phyloP scores from a whole-genome alignment of 2,113 vertebrate genomes.

The Chinchilla lanigera region DNA sequence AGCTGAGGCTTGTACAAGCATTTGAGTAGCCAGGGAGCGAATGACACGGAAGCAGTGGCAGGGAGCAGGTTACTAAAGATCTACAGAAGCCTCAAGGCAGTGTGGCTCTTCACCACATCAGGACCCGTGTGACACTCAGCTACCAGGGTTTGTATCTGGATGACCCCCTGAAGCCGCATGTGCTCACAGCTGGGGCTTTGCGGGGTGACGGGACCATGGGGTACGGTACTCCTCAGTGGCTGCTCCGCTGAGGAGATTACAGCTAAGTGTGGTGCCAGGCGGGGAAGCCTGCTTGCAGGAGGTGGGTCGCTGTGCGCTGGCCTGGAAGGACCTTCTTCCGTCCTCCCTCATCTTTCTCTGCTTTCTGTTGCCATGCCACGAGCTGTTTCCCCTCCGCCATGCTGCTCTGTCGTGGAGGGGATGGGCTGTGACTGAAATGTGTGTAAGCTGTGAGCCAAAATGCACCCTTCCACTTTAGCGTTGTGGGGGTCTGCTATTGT shows the following conservation, averaged over 20 bases:
- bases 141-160: background rate
- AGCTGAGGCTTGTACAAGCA: background rate
- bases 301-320: background rate
- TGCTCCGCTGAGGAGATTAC: background rate
- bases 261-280: background rate
- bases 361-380: background rate
- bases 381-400: background rate
- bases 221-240: too few relatives aligned
- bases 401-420: background rate
- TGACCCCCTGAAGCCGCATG: background rate
- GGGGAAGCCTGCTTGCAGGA: background rate
- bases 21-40: background rate
- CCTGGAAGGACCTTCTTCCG: background rate
- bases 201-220: background rate
- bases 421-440: background rate
- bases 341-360: background rate
- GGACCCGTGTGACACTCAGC: background rate
- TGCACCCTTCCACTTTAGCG: background rate
- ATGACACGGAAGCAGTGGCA: too few relatives aligned
- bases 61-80: background rate
- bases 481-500: background rate
- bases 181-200: background rate
- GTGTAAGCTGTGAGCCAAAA: background rate
- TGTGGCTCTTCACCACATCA: background rate
- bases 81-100: background rate